Evolutionary conservation across 1,140 invertebrate genomes (phyloP).

Genomic region (Hestina assimilis): DNA sequence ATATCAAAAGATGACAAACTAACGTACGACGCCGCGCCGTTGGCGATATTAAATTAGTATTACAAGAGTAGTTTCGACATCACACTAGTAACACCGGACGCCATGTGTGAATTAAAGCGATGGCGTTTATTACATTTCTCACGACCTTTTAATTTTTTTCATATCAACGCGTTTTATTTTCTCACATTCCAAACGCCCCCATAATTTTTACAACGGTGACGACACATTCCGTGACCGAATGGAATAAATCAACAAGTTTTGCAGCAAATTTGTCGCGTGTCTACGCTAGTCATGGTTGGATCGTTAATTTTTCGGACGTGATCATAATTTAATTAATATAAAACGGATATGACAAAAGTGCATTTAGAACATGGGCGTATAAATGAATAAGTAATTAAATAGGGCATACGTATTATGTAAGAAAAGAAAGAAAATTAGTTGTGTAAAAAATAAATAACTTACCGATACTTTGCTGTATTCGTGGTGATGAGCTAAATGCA

Average conservation of each 20-base stretch:
- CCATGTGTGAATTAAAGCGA: conserved; percentile 7
- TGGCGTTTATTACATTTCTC: conserved; percentile 26
- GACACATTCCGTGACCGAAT: conserved; percentile 19
- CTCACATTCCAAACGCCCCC: conserved; percentile 10
- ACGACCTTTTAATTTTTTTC: conserved; percentile 22
- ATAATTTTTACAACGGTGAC: conserved; percentile 12
- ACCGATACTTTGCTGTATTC: conserved; percentile 73
- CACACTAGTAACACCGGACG: conserved; percentile 1
- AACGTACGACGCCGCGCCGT: not conserved
- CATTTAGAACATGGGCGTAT: no score
- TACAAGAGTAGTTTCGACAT: conserved; percentile 21
- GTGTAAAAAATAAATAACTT: conserved; percentile 32
- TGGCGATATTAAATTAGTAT: conserved; percentile 5
- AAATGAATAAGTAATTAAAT: no score
- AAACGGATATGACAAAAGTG: no score
- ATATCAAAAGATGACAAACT: not conserved
- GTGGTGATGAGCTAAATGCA: conserved; percentile 60
- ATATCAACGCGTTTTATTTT: conserved; percentile 8
- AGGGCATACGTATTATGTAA: no score
- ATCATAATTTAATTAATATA: not conserved
- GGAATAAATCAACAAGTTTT: conserved; percentile 14
- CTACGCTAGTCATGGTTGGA: conserved; percentile 2
- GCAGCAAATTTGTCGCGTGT: conserved; percentile 19
- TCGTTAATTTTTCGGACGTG: not conserved
- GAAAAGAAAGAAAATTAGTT: no score